Conservation (phyloP, 2,797 vertebrate species). For the Lycodopsis pacificus region DNA sequence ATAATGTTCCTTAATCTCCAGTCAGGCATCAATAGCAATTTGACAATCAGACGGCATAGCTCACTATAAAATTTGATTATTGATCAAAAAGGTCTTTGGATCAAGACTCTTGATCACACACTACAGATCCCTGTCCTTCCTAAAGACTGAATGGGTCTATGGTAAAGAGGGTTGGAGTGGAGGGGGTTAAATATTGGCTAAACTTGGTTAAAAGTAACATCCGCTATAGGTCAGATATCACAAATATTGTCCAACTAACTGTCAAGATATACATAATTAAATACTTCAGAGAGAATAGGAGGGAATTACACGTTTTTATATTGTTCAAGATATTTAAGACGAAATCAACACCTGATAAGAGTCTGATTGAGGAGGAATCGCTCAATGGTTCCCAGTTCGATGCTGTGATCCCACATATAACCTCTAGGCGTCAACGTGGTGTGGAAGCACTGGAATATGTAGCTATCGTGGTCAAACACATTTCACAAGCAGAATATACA, state of each 20-base stretch:
- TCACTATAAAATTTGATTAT: not conserved
- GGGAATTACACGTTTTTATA: not conserved
- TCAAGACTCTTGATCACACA: not conserved
- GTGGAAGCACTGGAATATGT: not conserved
- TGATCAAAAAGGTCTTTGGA: not conserved
- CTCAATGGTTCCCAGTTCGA: not conserved
- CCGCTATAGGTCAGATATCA: not conserved
- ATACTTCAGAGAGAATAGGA: not conserved
- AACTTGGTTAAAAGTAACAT: not conserved
- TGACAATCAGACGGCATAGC: not conserved
- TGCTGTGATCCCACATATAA: not conserved
- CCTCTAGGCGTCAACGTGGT: not conserved
- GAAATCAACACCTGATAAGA: not conserved
- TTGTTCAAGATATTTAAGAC: not conserved
- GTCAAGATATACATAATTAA: not conserved
- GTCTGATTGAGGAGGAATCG: not conserved
- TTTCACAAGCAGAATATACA: conserved; percentile 1
- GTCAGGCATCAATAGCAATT: not conserved
- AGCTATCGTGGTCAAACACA: not conserved
- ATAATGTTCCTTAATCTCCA: not conserved
- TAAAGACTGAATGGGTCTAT: too few relatives aligned
- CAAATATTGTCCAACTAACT: not conserved
- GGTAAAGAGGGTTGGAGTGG: too few relatives aligned
- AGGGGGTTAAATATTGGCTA: too few relatives aligned
- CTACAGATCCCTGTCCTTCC: not conserved